phyloP scores from a whole-genome alignment of 2,888 invertebrate species.

The Platycheirus rosarum region DNA sequence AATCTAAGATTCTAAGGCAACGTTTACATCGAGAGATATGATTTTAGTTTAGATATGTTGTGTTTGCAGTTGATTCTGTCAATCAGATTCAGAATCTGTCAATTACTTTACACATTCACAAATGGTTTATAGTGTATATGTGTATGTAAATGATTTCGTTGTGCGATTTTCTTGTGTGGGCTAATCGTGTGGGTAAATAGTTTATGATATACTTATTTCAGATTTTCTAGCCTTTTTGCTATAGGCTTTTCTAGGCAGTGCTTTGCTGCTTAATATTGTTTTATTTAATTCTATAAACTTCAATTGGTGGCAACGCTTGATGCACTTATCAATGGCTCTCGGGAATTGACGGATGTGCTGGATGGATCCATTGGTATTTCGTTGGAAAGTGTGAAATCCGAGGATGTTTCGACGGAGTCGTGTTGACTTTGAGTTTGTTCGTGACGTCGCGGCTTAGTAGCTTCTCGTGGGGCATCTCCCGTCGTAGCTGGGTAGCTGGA shows the following conservation, averaged over 20 bases:
- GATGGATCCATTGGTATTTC: conserved; percentile 80
- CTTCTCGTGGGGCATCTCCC: conserved; percentile 81
- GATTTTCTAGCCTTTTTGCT: conserved; percentile 15
- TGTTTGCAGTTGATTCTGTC: neutral
- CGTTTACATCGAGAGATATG: conserved; percentile 81
- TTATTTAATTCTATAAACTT: conserved; percentile 7
- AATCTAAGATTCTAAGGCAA: conserved; percentile 79
- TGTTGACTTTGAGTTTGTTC: conserved; percentile 87
- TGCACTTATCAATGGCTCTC: conserved; percentile 86
- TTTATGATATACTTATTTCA: conserved; percentile 16
- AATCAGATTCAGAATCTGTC: neutral
- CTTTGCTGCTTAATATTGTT: conserved; percentile 9
- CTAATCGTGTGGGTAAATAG: conserved; percentile 30
- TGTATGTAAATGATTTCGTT: too few species aligned
- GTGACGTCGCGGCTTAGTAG: conserved; percentile 83
- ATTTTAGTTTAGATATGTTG: conserved; percentile 67
- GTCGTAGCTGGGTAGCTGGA: conserved; percentile 86
- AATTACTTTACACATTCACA: too few species aligned
- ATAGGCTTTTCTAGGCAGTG: conserved; percentile 12
- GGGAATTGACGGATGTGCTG: conserved; percentile 83
- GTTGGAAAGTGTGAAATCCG: conserved; percentile 80
- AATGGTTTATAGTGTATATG: too few species aligned
- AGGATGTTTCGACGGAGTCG: conserved; percentile 83
- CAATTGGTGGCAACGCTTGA: conserved; percentile 76
- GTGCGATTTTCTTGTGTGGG: conserved; percentile 50